Percentiles rank a stretch among this genome's conserved stretches.
phyloP scores from a whole-genome alignment of 1,140 invertebrate species.

The Papilio machaon region DNA sequence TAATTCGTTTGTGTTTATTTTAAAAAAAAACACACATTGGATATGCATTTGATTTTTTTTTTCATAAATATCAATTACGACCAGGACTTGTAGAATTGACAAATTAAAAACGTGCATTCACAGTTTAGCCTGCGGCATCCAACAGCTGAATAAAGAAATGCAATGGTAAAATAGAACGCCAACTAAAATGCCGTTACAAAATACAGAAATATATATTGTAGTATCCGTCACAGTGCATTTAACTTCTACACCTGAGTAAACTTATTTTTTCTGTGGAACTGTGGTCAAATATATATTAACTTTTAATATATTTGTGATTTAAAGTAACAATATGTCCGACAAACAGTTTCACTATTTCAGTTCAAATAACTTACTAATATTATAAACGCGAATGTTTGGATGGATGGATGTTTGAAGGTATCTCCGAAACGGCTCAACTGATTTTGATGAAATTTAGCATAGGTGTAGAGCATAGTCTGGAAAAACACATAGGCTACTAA shows the following conservation, averaged over 20 bases:
- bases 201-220: slow-evolving; percentile 2
- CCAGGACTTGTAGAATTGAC: neutral
- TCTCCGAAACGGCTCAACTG: too few relatives aligned
- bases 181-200: slow-evolving; percentile 20
- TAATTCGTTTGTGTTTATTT: too few relatives aligned
- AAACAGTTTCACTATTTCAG: too few relatives aligned
- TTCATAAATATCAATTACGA: neutral
- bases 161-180: slow-evolving; percentile 1
- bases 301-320: neutral
- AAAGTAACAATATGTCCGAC: too few relatives aligned
- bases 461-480: too few relatives aligned
- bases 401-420: too few relatives aligned
- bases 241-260: slow-evolving; percentile 19
- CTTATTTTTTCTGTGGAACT: slow-evolving; percentile 9
- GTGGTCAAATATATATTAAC: neutral
- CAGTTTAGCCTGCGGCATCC: slow-evolving; percentile 6
- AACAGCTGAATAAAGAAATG: neutral
- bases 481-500: too few relatives aligned
- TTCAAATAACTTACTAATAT: too few relatives aligned
- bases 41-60: neutral
- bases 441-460: too few relatives aligned
- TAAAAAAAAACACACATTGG: neutral
- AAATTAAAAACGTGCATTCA: neutral
- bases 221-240: slow-evolving; percentile 20
- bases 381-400: too few relatives aligned